These are phyloP conservation scores for Agrotis clavis DNA, from an alignment of 2,888 invertebrate genomes.

Conservation along the genomic window DNA sequence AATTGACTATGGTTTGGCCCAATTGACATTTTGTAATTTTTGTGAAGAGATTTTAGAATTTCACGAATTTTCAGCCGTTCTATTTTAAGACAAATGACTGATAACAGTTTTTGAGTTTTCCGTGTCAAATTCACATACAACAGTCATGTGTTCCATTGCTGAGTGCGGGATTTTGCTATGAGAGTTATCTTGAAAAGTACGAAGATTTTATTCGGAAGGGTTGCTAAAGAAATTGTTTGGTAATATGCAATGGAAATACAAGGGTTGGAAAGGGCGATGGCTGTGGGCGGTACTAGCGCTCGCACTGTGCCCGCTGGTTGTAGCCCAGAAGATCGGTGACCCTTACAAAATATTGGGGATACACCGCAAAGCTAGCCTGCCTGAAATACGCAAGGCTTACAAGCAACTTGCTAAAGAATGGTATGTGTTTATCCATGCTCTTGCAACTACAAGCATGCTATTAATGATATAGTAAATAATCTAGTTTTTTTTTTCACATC, in stretches of 20 bases:
- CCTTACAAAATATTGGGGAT: slow-evolving; percentile 97
- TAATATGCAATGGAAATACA: slow-evolving; percentile 89
- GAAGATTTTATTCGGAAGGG: slow-evolving; percentile 69
- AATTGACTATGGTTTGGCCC: slow-evolving; percentile 69
- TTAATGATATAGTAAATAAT: slow-evolving; percentile 9
- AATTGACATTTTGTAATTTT: slow-evolving; percentile 82
- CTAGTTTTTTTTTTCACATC: not conserved
- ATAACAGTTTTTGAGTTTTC: slow-evolving; percentile 80
- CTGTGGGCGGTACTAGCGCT: slow-evolving; percentile 76
- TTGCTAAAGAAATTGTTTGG: slow-evolving; percentile 67
- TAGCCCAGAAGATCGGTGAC: slow-evolving; percentile 92
- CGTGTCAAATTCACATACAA: slow-evolving; percentile 70
- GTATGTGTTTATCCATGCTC: slow-evolving; percentile 85
- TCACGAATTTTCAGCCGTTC: slow-evolving; percentile 84
- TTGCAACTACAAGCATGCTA: not conserved
- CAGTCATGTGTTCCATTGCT: slow-evolving; percentile 74
- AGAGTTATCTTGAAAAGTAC: slow-evolving; percentile 75
- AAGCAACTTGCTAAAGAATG: slow-evolving; percentile 97
- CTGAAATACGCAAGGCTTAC: slow-evolving; percentile 97
- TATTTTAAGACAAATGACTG: slow-evolving; percentile 90
- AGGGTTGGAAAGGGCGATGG: slow-evolving; percentile 83
- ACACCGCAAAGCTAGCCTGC: slow-evolving; percentile 93
- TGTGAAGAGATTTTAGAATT: slow-evolving; percentile 78
- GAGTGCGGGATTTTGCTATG: slow-evolving; percentile 71
- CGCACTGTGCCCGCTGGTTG: slow-evolving; percentile 73